Percentiles rank a stretch among this genome's conserved stretches.
Conservation (phyloP, 2,888 invertebrate species). For the Cerceris ruficornis region DNA sequence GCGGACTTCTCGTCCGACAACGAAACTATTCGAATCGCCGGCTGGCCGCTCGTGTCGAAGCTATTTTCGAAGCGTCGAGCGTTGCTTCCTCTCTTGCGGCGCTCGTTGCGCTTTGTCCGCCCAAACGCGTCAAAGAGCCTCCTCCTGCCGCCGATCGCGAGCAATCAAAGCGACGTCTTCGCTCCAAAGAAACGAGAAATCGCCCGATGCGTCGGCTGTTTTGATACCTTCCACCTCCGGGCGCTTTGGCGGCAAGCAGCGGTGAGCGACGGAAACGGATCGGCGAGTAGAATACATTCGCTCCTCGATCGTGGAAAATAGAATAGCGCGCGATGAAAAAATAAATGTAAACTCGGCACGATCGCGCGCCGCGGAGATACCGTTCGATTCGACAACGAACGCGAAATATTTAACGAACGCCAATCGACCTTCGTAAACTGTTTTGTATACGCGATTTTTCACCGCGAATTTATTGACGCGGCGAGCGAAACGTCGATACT, state of each 20-base stretch:
- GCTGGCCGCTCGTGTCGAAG: constrained; percentile 30
- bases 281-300: constrained; percentile 1
- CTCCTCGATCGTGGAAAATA: constrained; percentile 11
- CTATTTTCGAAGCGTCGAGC: constrained; percentile 65
- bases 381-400: constrained; percentile 52
- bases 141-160: too few relatives aligned
- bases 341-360: constrained; percentile 36
- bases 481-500: constrained; percentile 53
- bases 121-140: too few relatives aligned
- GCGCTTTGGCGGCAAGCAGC: neutral
- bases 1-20: constrained; percentile 41
- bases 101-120: neutral
- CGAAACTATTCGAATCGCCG: constrained; percentile 58
- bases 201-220: neutral
- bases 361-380: constrained; percentile 20
- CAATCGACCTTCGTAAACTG: constrained; percentile 56
- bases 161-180: too few relatives aligned
- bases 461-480: constrained; percentile 49
- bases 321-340: constrained; percentile 28
- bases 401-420: constrained; percentile 53
- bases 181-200: constrained; percentile 1
- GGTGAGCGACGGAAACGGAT: neutral
- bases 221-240: neutral
- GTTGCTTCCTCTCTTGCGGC: constrained; percentile 45
- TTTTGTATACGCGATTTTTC: constrained; percentile 56